A percentile compares a stretch with the other conserved stretches of the same genome.
Conservation (phyloP, 2,113 vertebrate genomes). For the Pseudorectes ferrugineus region DNA sequence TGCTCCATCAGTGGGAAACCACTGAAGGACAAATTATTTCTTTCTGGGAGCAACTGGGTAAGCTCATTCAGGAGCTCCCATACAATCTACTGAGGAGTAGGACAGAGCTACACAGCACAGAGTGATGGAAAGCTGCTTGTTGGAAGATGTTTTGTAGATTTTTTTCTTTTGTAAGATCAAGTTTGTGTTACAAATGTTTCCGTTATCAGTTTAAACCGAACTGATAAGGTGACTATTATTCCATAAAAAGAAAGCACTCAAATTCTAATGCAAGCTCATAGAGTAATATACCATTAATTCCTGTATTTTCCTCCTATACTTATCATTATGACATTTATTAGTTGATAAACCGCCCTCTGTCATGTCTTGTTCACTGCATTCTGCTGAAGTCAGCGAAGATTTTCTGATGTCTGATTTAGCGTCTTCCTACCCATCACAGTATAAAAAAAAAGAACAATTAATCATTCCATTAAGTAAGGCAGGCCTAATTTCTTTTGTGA, state of each 20-base stretch:
- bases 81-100: background rate
- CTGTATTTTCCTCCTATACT: background rate
- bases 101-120: background rate
- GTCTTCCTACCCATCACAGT: slow-evolving; percentile 7
- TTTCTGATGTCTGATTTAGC: background rate
- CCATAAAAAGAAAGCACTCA: background rate
- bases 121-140: background rate
- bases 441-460: background rate
- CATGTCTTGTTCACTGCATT: background rate
- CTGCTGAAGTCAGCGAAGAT: background rate
- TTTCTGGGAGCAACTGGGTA: background rate
- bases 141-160: background rate
- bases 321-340: background rate
- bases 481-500: background rate
- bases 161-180: background rate
- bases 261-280: background rate
- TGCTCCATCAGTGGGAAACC: background rate
- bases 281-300: slow-evolving; percentile 41
- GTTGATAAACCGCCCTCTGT: background rate
- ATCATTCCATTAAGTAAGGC: background rate
- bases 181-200: background rate
- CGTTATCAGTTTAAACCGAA: background rate
- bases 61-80: background rate
- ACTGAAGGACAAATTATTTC: background rate
- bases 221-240: background rate